Percentiles rank a stretch among this genome's conserved stretches.
Conservation (phyloP, 1,140 invertebrate species). For the Neodiprion fabricii region DNA sequence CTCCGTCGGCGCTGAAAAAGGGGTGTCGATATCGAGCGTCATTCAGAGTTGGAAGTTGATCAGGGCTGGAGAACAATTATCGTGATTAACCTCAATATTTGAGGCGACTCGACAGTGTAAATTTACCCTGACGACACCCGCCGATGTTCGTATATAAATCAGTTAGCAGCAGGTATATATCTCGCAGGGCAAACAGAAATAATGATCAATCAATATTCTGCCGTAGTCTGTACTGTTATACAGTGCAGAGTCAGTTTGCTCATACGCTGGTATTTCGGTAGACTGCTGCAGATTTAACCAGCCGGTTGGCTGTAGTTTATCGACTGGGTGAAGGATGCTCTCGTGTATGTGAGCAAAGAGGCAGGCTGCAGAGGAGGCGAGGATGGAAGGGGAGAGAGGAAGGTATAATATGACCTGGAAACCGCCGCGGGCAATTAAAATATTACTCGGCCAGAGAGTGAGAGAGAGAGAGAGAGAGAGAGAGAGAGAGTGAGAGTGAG, state of each 20-base stretch:
- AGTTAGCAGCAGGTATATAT: neutral
- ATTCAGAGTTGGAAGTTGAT: neutral
- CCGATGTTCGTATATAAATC: neutral
- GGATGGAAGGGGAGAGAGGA: neutral
- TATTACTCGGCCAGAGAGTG: neutral
- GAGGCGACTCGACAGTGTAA: neutral
- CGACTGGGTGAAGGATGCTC: constrained; percentile 1
- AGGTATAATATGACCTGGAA: neutral
- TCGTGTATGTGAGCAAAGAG: neutral
- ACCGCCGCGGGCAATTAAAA: neutral
- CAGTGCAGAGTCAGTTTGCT: neutral
- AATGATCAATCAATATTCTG: neutral
- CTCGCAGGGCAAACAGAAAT: neutral
- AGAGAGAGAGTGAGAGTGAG: too few species aligned
- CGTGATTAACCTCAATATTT: neutral
- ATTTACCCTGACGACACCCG: neutral
- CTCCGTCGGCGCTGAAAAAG: constrained; percentile 87
- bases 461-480: too few species aligned
- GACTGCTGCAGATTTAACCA: neutral
- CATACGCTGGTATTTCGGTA: neutral
- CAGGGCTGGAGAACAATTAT: neutral
- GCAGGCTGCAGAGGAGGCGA: too few species aligned
- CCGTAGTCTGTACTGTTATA: neutral
- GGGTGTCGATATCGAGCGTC: neutral
- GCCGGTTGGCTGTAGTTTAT: neutral